phyloP scores from a whole-genome alignment of 2,888 invertebrate species.

The Tolmerus cingulatus region DNA sequence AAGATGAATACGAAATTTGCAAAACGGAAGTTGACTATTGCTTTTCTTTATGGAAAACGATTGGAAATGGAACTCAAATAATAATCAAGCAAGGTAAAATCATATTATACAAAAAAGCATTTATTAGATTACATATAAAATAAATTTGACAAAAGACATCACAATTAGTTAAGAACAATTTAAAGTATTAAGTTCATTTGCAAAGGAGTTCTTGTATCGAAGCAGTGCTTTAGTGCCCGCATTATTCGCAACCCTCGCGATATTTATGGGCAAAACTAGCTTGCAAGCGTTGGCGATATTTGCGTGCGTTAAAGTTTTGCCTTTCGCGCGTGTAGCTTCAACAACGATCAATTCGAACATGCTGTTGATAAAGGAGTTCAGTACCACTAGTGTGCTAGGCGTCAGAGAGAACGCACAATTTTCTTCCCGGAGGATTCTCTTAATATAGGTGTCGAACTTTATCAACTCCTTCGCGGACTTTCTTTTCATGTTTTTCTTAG shows the following conservation, averaged over 20 bases:
- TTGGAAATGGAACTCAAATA: slow-evolving; percentile 70
- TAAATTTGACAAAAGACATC: not conserved
- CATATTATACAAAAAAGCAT: not conserved
- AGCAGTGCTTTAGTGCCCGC: not conserved
- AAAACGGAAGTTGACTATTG: slow-evolving; percentile 68
- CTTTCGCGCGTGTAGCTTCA: slow-evolving; percentile 19
- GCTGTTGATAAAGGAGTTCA: slow-evolving; percentile 38
- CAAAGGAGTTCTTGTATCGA: not conserved
- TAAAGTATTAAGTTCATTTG: no score
- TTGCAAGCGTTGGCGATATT: slow-evolving; percentile 38
- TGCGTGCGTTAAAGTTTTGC: slow-evolving; percentile 17
- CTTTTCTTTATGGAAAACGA: slow-evolving; percentile 76
- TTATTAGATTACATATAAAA: not conserved
- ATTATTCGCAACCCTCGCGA: slow-evolving; percentile 2
- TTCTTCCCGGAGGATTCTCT: not conserved
- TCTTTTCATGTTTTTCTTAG: not conserved
- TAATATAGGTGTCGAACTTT: slow-evolving; percentile 14
- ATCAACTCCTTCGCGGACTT: not conserved
- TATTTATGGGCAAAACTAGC: slow-evolving; percentile 26
- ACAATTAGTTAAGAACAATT: not conserved
- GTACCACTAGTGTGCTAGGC: no score
- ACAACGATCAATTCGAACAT: slow-evolving; percentile 29
- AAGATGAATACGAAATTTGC: slow-evolving; percentile 61
- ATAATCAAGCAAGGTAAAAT: slow-evolving; percentile 73
- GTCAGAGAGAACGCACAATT: no score